Percentiles rank a stretch among this genome's conserved stretches.
Conservation (phyloP, 2,797 vertebrate genomes). For the Gallinago nigripennis region DNA sequence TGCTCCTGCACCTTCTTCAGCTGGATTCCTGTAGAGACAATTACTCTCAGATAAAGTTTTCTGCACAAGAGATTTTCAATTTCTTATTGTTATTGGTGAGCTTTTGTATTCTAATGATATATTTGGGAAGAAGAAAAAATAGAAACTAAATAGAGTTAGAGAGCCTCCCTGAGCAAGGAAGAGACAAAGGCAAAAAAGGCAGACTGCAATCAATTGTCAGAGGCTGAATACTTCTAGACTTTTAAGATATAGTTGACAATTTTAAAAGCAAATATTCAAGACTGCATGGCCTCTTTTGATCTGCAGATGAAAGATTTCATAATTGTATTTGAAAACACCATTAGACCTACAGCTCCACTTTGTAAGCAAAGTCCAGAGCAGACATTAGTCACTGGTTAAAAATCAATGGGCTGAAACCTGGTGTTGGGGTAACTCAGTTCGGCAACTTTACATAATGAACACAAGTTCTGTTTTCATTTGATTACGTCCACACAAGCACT, state of each 20-base stretch:
- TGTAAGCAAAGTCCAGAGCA: neutral
- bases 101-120: neutral
- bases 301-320: neutral
- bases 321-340: neutral
- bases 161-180: neutral
- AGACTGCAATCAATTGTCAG: neutral
- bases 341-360: neutral
- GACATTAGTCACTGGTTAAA: neutral
- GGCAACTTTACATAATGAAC: neutral
- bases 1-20: conserved; percentile 98
- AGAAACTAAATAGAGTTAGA: neutral
- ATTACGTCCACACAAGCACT: neutral
- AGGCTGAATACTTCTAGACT: neutral
- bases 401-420: neutral
- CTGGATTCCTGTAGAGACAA: conserved; percentile 86
- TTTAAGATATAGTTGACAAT: neutral
- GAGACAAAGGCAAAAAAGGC: neutral
- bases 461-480: neutral
- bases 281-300: neutral
- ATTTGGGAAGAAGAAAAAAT: neutral
- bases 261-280: neutral
- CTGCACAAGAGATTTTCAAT: neutral
- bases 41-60: neutral
- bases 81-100: neutral
- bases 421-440: neutral